phyloP scores from a whole-genome alignment of 2,113 vertebrate species.

The Nymphicus hollandicus region DNA sequence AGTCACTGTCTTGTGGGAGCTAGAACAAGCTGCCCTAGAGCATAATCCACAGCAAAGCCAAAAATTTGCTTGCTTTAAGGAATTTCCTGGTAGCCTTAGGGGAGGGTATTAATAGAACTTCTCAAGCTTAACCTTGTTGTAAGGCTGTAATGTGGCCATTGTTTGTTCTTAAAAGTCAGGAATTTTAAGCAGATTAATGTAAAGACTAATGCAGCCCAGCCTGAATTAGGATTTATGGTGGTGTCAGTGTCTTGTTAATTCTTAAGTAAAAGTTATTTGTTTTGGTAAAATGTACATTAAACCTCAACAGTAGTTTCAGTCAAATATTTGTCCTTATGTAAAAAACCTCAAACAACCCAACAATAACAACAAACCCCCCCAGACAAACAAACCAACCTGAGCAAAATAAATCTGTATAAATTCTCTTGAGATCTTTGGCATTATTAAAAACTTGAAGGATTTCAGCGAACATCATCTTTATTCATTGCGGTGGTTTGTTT shows the following conservation, averaged over 20 bases:
- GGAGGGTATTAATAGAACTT: slow-evolving; percentile 63
- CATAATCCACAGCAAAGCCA: slow-evolving; percentile 35
- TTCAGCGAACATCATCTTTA: neutral
- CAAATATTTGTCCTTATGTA: neutral
- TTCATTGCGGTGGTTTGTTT: neutral
- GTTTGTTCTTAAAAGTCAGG: slow-evolving; percentile 66
- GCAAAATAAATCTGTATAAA: neutral
- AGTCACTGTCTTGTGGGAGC: slow-evolving; percentile 20
- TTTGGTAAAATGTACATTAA: neutral
- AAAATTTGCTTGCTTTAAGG: slow-evolving; percentile 56
- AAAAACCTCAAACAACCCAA: neutral
- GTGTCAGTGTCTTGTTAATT: slow-evolving; percentile 54
- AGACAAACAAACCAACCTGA: neutral
- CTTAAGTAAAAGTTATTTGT: slow-evolving; percentile 33
- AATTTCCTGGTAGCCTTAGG: slow-evolving; percentile 62
- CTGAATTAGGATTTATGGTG: slow-evolving; percentile 49
- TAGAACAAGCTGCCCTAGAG: slow-evolving; percentile 35
- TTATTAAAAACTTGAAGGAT: neutral
- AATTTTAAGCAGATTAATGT: slow-evolving; percentile 69
- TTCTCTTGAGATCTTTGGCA: neutral
- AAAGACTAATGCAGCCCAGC: slow-evolving; percentile 14
- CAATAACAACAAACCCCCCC: neutral
- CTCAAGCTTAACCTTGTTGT: slow-evolving; percentile 62
- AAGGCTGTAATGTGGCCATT: slow-evolving; percentile 34
- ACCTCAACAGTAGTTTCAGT: neutral